Conservation (phyloP, 2,797 vertebrate genomes). For the Distichodus sexfasciatus region DNA sequence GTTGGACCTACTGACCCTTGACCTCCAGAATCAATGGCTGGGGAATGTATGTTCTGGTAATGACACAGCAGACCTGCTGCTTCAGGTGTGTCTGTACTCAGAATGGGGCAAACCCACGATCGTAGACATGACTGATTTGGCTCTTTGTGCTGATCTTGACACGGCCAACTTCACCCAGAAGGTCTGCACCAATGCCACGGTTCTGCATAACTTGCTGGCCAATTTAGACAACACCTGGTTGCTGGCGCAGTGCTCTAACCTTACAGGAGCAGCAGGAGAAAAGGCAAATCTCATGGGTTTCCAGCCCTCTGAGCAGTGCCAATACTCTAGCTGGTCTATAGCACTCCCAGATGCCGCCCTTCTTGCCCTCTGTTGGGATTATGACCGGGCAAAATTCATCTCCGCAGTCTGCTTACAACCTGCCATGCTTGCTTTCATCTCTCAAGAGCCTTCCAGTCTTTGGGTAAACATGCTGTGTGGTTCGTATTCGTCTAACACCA, state of each 20-base stretch:
- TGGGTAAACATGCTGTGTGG: constrained; percentile 72
- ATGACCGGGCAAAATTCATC: constrained; percentile 70
- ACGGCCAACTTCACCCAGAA: constrained; percentile 67
- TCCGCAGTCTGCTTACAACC: constrained; percentile 63
- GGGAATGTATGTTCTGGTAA: constrained; percentile 59
- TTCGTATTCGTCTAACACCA: constrained; percentile 56
- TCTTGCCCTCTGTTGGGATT: constrained; percentile 75
- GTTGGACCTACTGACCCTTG: constrained; percentile 60
- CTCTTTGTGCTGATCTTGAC: constrained; percentile 72
- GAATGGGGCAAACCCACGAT: constrained; percentile 71
- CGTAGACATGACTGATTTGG: constrained; percentile 77
- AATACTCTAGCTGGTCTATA: constrained; percentile 69
- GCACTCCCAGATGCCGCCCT: constrained; percentile 59
- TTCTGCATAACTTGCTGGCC: constrained; percentile 71
- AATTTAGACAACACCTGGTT: constrained; percentile 79
- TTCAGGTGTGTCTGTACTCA: constrained; percentile 67
- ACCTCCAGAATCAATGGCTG: constrained; percentile 71
- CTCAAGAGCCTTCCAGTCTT: constrained; percentile 59
- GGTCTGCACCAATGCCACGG: constrained; percentile 67
- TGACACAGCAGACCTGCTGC: constrained; percentile 40
- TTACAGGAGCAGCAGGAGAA: constrained; percentile 17
- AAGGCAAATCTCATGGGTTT: constrained; percentile 51
- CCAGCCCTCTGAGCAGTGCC: constrained; percentile 61
- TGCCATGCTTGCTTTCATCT: constrained; percentile 56
- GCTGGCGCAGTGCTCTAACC: constrained; percentile 67